Percentiles rank a stretch among this genome's conserved stretches.
phyloP scores from a whole-genome alignment of 2,797 vertebrate species.

The Crenichthys baileyi region DNA sequence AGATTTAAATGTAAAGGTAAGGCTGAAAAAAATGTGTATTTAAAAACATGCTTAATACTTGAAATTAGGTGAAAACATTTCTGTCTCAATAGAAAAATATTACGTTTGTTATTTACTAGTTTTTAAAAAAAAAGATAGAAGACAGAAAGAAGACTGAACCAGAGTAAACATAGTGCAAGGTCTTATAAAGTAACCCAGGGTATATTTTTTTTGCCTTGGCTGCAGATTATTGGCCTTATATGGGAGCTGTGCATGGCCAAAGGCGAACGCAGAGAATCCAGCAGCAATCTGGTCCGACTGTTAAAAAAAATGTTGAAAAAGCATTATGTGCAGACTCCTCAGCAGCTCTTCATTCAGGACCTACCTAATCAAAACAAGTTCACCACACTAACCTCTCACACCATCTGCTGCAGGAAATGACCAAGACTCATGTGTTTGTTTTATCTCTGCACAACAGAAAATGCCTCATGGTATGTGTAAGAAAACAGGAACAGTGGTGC shows the following conservation, averaged over 20 bases:
- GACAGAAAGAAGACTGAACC: slow-evolving; percentile 36
- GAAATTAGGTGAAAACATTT: neutral
- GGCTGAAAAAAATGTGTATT: slow-evolving; percentile 1
- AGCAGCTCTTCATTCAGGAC: slow-evolving; percentile 40
- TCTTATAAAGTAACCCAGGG: slow-evolving; percentile 57
- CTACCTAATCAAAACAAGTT: slow-evolving; percentile 30
- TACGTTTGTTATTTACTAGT: neutral
- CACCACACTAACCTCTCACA: slow-evolving; percentile 28
- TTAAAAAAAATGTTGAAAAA: slow-evolving; percentile 45
- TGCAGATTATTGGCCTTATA: slow-evolving; percentile 68
- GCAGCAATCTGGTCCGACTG: slow-evolving; percentile 52
- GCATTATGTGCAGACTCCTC: slow-evolving; percentile 39
- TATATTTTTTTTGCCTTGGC: slow-evolving; percentile 67
- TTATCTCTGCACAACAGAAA: slow-evolving; percentile 30
- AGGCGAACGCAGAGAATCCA: slow-evolving; percentile 73
- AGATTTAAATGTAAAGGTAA: slow-evolving; percentile 85
- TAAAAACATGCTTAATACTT: neutral
- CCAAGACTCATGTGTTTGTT: slow-evolving; percentile 30
- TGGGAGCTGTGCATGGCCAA: slow-evolving; percentile 56
- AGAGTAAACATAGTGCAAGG: slow-evolving; percentile 55
- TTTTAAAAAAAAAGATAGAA: neutral
- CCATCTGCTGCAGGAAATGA: slow-evolving; percentile 53
- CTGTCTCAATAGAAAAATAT: neutral
- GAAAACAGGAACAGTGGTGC: neutral
- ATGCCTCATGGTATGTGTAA: slow-evolving; percentile 8